Base-by-base conservation (phyloP, 2,113 vertebrate species). In the Heterotilapia buettikoferi region DNA sequence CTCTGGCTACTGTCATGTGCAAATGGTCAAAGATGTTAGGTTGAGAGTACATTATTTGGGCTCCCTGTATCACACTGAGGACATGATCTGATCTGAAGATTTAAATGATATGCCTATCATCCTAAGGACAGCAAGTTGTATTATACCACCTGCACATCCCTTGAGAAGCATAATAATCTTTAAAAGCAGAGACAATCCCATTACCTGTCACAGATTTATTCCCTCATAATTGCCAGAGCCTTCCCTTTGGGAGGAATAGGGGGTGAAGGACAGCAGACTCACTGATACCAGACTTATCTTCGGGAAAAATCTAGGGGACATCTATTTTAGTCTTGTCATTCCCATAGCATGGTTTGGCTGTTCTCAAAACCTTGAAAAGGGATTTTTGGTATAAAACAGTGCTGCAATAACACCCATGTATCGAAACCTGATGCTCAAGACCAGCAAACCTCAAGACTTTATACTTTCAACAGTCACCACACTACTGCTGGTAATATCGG, bases 91-190 rank as follows among this genome's bases (percentile, higher is more conserved):
- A 92, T 90, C 87, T 89, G 80, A 89, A 93, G 91, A 92, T 92
- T 91, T 87, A 94, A 93, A 94, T 85, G 84, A 94, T 89, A 89
- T 94, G 87, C 84, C 92, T 73, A 93, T 95, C 90, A 93, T 89
- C 80, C 57, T 76, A 91, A 91, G 85, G 78, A 90, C 89, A 93
- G 80, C 57, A 90, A 93, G 90, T 90, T 88, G 84, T 91, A 92
- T 92, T 91, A 92, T 88, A 93, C 89, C 84, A 92, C 85, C 91
- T 89, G 91, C 86, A 89, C 86, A 71, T 96, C 94, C 95, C 94
- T 63, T 45, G 95, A 94, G 95, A 93, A 94, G 89, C 94, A 93
- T 95, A 90, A 96, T 94, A 96, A 95, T 95, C 94, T 94, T 94
- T 93, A 94, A 95, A 89, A 95, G 92, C 84, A 89, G 76, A 91